Evolutionary conservation across 2,888 invertebrate genomes (phyloP).

Genomic region (Netelia fuscicornis): DNA sequence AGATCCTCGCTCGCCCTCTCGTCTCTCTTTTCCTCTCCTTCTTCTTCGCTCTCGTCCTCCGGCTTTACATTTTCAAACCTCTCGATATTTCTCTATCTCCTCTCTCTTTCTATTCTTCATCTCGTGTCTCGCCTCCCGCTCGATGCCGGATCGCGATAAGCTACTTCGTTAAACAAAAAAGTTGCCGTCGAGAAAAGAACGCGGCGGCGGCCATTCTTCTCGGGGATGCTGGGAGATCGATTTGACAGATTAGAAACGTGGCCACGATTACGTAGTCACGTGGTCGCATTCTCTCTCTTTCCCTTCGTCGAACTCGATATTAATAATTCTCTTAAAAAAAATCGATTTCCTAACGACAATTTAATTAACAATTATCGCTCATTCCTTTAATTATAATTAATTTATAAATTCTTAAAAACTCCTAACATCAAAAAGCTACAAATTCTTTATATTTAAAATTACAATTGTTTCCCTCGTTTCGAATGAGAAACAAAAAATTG

Average conservation of each 20-base stretch:
- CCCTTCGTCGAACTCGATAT: background rate
- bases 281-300: background rate
- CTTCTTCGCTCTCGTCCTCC: background rate
- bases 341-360: no score
- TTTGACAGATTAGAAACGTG: constrained; percentile 33
- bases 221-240: constrained; percentile 32
- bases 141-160: constrained; percentile 53
- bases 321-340: no score
- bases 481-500: background rate
- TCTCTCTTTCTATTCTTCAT: constrained; percentile 24
- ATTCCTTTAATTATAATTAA: no score
- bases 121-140: constrained; percentile 24
- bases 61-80: background rate
- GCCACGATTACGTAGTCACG: background rate
- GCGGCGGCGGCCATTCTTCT: background rate
- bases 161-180: constrained; percentile 17
- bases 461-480: background rate
- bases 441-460: no score
- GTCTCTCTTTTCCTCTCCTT: background rate
- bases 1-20: background rate
- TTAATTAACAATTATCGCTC: no score
- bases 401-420: no score
- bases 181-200: background rate
- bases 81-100: constrained; percentile 3
- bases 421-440: no score